Conservation (phyloP, 2,797 vertebrate genomes). For the Apodemus agrarius region DNA sequence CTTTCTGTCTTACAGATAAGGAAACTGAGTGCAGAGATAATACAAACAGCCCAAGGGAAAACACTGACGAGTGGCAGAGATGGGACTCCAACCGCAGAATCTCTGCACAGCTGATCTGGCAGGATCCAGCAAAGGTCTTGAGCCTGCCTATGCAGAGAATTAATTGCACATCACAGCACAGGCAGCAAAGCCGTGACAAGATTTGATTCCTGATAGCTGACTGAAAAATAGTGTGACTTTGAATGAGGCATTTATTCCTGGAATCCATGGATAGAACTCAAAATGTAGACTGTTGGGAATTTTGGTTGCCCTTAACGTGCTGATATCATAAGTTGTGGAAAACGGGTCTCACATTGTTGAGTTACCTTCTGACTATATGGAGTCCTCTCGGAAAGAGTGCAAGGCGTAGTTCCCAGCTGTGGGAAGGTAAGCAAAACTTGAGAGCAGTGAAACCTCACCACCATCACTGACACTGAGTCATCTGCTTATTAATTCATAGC, state of each 20-base stretch:
- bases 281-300: background rate
- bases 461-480: background rate
- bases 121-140: background rate
- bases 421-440: background rate
- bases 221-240: background rate
- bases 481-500: background rate
- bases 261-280: background rate
- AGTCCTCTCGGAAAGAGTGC: background rate
- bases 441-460: background rate
- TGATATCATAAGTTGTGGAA: background rate
- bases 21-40: background rate
- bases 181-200: background rate
- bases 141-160: background rate
- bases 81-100: background rate
- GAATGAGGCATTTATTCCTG: background rate
- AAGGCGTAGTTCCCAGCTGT: background rate
- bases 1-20: background rate
- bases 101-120: background rate
- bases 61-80: background rate
- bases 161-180: fast-evolving
- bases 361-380: background rate
- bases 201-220: background rate
- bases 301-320: background rate
- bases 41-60: background rate
- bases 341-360: background rate